Conservation (phyloP, 2,888 invertebrate genomes). For the Morpho achilles region DNA sequence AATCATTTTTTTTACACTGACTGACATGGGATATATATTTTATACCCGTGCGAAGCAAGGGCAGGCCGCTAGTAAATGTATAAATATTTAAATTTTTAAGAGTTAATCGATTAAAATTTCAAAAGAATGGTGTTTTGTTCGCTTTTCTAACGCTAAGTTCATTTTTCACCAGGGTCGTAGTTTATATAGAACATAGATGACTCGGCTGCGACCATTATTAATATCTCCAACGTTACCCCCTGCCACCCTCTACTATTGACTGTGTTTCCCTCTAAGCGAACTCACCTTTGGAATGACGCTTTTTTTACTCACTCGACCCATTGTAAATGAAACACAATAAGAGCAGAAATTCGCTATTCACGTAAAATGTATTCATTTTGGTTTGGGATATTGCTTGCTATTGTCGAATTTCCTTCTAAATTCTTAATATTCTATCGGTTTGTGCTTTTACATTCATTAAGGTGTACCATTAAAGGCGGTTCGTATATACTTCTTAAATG, state of each 20-base stretch:
- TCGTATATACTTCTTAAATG: constrained; percentile 7
- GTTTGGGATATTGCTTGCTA: constrained; percentile 38
- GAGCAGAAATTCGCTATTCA: constrained; percentile 49
- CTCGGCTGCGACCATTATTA: constrained; percentile 32
- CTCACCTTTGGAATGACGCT: constrained; percentile 33
- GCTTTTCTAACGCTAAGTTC: background rate
- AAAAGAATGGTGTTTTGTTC: background rate
- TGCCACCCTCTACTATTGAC: constrained; percentile 34
- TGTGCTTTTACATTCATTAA: constrained; percentile 26
- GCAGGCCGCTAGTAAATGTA: too few relatives aligned
- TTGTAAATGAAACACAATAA: constrained; percentile 52
- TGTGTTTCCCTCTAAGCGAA: constrained; percentile 22
- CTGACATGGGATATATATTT: too few relatives aligned
- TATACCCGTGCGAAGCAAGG: too few relatives aligned
- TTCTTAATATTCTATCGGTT: constrained; percentile 35
- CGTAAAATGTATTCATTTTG: constrained; percentile 39
- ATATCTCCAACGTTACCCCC: constrained; percentile 35
- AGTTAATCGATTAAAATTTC: constrained; percentile 5
- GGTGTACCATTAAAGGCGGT: constrained; percentile 16
- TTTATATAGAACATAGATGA: constrained; percentile 18
- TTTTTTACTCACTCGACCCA: constrained; percentile 35
- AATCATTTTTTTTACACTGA: too few relatives aligned
- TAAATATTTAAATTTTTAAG: background rate
- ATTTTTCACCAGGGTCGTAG: constrained; percentile 9
- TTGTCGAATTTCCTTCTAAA: constrained; percentile 35